Conservation (phyloP, 2,888 invertebrate genomes). For the Lumbricus terrestris region DNA sequence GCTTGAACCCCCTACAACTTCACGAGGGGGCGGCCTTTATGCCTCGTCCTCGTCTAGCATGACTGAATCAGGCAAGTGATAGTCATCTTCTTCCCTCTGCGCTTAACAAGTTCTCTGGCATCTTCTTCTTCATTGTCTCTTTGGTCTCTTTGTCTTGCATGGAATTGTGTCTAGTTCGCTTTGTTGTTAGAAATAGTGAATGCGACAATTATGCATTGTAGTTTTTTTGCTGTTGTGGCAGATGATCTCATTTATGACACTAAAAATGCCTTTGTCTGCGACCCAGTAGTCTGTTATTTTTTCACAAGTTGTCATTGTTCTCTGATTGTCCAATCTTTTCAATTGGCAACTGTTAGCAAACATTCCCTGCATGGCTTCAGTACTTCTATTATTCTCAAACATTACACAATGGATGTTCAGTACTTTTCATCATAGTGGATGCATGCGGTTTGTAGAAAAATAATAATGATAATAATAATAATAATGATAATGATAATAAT, state of each 20-base stretch:
- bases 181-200: neutral
- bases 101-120: neutral
- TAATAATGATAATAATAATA: too few relatives aligned
- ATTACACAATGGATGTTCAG: neutral
- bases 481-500: too few relatives aligned
- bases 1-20: conserved; percentile 19
- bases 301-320: neutral
- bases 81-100: conserved; percentile 27
- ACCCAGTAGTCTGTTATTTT: too few relatives aligned
- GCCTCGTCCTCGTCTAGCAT: conserved; percentile 43
- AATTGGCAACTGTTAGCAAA: neutral
- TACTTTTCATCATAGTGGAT: neutral
- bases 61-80: conserved; percentile 46
- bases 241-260: neutral
- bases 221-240: conserved; percentile 3
- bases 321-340: neutral
- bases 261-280: neutral
- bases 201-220: neutral
- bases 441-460: neutral
- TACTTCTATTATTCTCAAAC: neutral
- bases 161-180: neutral
- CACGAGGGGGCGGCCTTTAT: conserved; percentile 18
- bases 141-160: neutral
- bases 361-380: neutral
- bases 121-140: neutral